Evolutionary conservation across 2,888 invertebrate genomes (phyloP).

Genomic region (Cephus spinipes): DNA sequence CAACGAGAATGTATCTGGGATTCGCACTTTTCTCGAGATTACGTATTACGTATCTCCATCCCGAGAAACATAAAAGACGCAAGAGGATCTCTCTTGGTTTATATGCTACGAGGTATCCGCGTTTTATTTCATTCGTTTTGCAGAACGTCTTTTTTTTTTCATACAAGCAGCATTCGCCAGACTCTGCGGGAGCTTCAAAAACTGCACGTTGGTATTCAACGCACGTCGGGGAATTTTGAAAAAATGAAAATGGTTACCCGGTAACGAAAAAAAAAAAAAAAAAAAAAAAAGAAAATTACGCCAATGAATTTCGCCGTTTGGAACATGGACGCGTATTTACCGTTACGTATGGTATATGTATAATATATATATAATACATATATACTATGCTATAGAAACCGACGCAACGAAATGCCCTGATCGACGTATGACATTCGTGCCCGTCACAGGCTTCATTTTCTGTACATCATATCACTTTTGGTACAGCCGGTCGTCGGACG

Average conservation of each 20-base stretch:
- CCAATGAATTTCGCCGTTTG: neutral
- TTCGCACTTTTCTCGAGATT: neutral
- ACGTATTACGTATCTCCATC: neutral
- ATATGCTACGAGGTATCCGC: slow-evolving; percentile 35
- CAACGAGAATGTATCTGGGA: neutral
- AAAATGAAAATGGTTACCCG: slow-evolving; percentile 21
- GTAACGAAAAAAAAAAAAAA: no score
- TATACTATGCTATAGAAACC: neutral
- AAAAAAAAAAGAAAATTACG: neutral
- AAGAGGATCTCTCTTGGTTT: slow-evolving; percentile 23
- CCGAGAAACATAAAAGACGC: neutral
- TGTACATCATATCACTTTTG: neutral
- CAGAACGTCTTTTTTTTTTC: slow-evolving; percentile 18
- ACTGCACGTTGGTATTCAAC: slow-evolving; percentile 24
- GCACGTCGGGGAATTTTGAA: slow-evolving; percentile 44
- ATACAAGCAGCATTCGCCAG: neutral
- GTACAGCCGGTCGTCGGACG: neutral
- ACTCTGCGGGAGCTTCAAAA: neutral
- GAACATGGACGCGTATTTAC: neutral
- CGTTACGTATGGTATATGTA: neutral
- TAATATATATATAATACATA: no score
- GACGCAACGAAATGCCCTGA: neutral
- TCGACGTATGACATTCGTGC: neutral
- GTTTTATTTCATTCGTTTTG: slow-evolving; percentile 38
- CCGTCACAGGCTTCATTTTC: neutral